phyloP scores from a whole-genome alignment of 2,888 invertebrate species.

The Autographa gamma region DNA sequence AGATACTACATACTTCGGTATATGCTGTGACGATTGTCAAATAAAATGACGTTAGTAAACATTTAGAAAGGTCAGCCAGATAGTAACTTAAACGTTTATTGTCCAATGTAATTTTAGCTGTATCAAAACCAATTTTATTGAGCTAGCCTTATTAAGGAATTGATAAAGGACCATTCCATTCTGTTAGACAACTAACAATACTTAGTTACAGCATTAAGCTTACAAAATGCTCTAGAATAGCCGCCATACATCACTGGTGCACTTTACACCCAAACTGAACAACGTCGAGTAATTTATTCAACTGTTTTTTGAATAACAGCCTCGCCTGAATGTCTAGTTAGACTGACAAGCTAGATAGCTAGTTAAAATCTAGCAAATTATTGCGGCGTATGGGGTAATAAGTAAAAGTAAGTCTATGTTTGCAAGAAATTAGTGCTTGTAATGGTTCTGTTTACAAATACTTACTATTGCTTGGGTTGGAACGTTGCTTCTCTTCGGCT shows the following conservation, averaged over 20 bases:
- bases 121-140: neutral
- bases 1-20: too few relatives aligned
- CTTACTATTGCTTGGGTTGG: neutral
- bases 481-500: neutral
- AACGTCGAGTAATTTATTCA: conserved; percentile 50
- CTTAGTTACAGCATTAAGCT: conserved; percentile 15
- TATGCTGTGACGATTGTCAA: neutral
- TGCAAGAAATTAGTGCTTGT: conserved; percentile 33
- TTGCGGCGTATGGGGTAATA: conserved; percentile 36
- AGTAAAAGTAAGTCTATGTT: conserved; percentile 38
- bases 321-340: conserved; percentile 34
- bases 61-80: conserved; percentile 10
- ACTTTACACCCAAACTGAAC: conserved; percentile 23
- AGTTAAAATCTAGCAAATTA: conserved; percentile 57
- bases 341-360: conserved; percentile 55
- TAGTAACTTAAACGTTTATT: conserved; percentile 10
- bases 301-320: conserved; percentile 55
- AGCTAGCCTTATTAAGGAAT: neutral
- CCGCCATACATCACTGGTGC: conserved; percentile 30
- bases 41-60: neutral
- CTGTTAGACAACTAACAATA: conserved; percentile 6
- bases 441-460: conserved; percentile 2
- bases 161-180: conserved; percentile 5
- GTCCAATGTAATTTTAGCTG: neutral
- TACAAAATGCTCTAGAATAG: conserved; percentile 31